phyloP scores from a whole-genome alignment of 64 coral and sea anemone species.

The Pachyseris speciosa region DNA sequence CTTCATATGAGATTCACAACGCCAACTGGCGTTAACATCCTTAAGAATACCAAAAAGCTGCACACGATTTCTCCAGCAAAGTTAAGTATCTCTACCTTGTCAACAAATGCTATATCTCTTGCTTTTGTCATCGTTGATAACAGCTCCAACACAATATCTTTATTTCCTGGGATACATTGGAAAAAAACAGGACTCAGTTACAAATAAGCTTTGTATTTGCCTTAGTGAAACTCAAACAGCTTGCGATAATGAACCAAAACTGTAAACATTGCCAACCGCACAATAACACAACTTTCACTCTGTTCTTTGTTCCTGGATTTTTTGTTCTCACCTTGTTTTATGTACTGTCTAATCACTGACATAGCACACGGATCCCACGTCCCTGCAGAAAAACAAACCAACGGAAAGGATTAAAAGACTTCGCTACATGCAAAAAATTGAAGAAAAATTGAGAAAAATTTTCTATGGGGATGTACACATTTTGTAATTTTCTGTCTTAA shows the following conservation, averaged over 20 bases:
- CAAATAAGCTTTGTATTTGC: background rate
- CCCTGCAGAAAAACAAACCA: constrained; percentile 27
- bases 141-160: constrained; percentile 79
- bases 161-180: constrained; percentile 67
- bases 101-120: constrained; percentile 93
- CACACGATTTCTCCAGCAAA: background rate
- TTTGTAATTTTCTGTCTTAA: no score
- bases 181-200: background rate
- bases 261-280: no score
- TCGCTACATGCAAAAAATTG: no score
- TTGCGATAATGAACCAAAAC: background rate
- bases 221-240: background rate
- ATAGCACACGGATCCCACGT: constrained; percentile 75
- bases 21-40: no score
- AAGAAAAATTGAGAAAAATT: no score
- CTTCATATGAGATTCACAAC: no score
- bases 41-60: no score
- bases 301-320: no score
- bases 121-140: constrained; percentile 85
- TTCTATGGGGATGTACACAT: no score
- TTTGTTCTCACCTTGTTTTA: constrained; percentile 60
- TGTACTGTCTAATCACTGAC: constrained; percentile 76
- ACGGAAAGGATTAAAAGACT: no score
- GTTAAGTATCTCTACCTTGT: constrained; percentile 69
- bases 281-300: no score